A percentile compares a stretch with the other conserved stretches of the same genome.
These are phyloP conservation scores for Forpus xanthops DNA, from an alignment of 2,797 vertebrate genomes.

Conservation along the genomic window DNA sequence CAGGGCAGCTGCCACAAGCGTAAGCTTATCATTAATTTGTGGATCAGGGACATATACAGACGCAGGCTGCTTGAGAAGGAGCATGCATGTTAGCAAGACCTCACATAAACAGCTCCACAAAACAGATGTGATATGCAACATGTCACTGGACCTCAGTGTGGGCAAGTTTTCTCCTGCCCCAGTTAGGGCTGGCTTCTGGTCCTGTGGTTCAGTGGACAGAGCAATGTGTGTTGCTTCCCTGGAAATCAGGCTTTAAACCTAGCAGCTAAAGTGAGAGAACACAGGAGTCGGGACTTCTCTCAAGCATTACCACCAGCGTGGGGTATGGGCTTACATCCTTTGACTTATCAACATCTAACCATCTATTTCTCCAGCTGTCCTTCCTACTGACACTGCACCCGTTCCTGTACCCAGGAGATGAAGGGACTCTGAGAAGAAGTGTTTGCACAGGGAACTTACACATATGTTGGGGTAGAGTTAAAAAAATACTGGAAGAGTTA, in stretches of 20 bases:
- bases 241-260: background rate
- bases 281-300: background rate
- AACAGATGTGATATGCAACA: background rate
- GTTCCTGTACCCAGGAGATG: background rate
- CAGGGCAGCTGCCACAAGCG: background rate
- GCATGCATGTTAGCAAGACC: background rate
- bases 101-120: background rate
- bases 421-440: background rate
- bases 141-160: background rate
- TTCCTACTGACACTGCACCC: background rate
- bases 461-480: background rate
- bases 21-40: conserved; percentile 1
- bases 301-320: background rate
- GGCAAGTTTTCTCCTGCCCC: background rate
- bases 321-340: background rate
- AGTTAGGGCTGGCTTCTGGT: background rate
- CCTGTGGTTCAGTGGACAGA: background rate
- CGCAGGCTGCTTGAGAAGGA: background rate
- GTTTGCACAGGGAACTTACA: background rate
- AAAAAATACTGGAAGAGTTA: background rate
- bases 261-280: background rate
- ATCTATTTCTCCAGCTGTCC: background rate
- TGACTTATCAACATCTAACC: background rate
- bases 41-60: background rate
- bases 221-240: background rate